Percentiles rank a stretch among this genome's conserved stretches.
These are phyloP conservation scores for Sisyra terminalis DNA, from an alignment of 2,888 invertebrate genomes.

Conservation along the genomic window DNA sequence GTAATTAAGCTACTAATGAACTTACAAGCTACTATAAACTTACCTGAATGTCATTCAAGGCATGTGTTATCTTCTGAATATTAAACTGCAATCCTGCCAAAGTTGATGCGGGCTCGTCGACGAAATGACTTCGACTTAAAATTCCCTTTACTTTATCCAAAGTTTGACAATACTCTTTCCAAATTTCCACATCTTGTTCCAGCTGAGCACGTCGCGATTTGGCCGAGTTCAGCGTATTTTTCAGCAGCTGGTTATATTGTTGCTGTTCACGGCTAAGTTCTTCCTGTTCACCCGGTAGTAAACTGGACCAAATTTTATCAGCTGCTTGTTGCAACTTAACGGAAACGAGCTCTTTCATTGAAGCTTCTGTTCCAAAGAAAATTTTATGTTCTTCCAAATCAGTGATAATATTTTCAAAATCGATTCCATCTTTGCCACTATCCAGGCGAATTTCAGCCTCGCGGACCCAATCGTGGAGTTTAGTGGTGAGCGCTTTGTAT, in stretches of 20 bases:
- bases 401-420: slow-evolving; percentile 67
- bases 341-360: slow-evolving; percentile 63
- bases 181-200: slow-evolving; percentile 68
- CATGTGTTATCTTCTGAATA: slow-evolving; percentile 66
- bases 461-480: slow-evolving; percentile 68
- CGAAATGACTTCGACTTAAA: slow-evolving; percentile 55
- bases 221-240: slow-evolving; percentile 69
- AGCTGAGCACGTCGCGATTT: slow-evolving; percentile 63
- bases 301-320: slow-evolving; percentile 77
- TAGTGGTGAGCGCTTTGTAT: slow-evolving; percentile 58
- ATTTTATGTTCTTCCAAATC: slow-evolving; percentile 78
- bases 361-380: slow-evolving; percentile 65
- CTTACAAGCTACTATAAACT: slow-evolving; percentile 21
- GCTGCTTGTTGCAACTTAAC: slow-evolving; percentile 70
- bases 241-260: slow-evolving; percentile 61
- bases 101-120: slow-evolving; percentile 63
- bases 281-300: slow-evolving; percentile 65
- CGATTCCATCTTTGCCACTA: slow-evolving; percentile 68
- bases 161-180: slow-evolving; percentile 68
- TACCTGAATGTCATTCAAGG: slow-evolving; percentile 56
- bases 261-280: slow-evolving; percentile 68
- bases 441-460: slow-evolving; percentile 64
- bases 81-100: slow-evolving; percentile 70
- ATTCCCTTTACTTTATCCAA: slow-evolving; percentile 62
- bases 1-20: too few species aligned